Base-by-base conservation (phyloP, 2,888 invertebrate genomes). In the Torymus aiolomorphi region DNA sequence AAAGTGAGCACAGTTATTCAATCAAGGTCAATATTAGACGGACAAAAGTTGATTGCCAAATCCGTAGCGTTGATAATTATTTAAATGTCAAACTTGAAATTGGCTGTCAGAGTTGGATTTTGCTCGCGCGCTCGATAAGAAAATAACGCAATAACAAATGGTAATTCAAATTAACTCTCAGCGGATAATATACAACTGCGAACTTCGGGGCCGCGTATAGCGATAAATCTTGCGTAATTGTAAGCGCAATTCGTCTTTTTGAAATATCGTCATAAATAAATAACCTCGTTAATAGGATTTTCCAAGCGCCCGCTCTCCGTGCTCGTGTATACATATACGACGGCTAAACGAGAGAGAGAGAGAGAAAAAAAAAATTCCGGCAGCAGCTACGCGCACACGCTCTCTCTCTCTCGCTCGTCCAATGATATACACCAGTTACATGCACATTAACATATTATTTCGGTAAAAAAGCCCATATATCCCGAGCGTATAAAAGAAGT, bases 391-490 rank as follows among this genome's bases (percentile, higher is more conserved):
- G 42, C 42, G 42, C 42, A 8, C 42, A 1, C 8, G 5, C 42
- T 42, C 42, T 42, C 8, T 42, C 42, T 42, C 42, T 42, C 42
- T 49, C 20, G n/a, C n/a, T 24, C n/a, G 24, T 16, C 24, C 18
- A 51, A 63, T 54, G 62, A 61, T 54, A 42, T 62, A 61, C 31
- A 76, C 49, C 57, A 20, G 14, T 51, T 52, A 67, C 59, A 71
- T 51, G 16, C n/a, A 59, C 66, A 75, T 72, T 42, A 72, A 24
- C 51, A 52, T 66, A 72, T 78, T 72, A 78, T 72, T 73, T 56
- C 57, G 63, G 13, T 57, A 52, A 57, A 51, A 66, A 51, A 4
- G 42, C 12, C 62, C 31, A 63, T 75, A 75, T 51, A 70, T 71
- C 59, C 42, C 31, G n/a, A n/a, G 49, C 69, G 42, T 63, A 74